phyloP scores from a whole-genome alignment of 1,140 invertebrate species.

The Homarus americanus region DNA sequence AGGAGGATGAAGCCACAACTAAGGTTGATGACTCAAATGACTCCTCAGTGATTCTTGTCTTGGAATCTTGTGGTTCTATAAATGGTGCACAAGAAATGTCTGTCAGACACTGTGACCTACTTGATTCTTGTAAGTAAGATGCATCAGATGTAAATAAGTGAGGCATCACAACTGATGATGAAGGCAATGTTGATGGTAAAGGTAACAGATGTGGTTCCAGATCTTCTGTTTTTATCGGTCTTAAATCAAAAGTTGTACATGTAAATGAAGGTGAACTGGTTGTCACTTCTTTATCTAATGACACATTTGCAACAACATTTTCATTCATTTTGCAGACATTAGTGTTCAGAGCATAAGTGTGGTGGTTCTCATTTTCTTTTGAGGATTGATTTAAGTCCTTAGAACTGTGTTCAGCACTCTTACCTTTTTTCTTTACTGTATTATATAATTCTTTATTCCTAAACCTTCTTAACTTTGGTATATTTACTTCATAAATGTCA shows the following conservation, averaged over 20 bases:
- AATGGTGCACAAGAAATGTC: slow-evolving; percentile 31
- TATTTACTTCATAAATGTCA: slow-evolving; percentile 48
- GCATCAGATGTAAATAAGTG: slow-evolving; percentile 22
- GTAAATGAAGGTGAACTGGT: no score
- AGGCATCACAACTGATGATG: slow-evolving; percentile 20
- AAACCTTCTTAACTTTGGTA: slow-evolving; percentile 38
- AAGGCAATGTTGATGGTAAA: neutral
- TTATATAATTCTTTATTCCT: neutral
- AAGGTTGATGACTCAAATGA: slow-evolving; percentile 19
- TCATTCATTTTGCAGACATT: no score
- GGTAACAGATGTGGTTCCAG: neutral
- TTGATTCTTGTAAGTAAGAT: slow-evolving; percentile 24
- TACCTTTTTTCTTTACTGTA: neutral
- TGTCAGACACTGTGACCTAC: neutral
- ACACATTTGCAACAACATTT: no score
- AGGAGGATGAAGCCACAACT: neutral
- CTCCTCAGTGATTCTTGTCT: neutral
- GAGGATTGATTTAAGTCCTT: no score
- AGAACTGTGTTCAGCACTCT: neutral
- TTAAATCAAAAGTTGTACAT: no score
- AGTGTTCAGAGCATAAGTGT: no score
- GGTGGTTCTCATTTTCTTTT: no score
- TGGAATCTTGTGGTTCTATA: neutral
- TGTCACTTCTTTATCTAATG: no score
- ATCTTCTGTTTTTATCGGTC: no score